Base-by-base conservation (phyloP, 2,113 vertebrate genomes). In the Eretmochelys imbricata region DNA sequence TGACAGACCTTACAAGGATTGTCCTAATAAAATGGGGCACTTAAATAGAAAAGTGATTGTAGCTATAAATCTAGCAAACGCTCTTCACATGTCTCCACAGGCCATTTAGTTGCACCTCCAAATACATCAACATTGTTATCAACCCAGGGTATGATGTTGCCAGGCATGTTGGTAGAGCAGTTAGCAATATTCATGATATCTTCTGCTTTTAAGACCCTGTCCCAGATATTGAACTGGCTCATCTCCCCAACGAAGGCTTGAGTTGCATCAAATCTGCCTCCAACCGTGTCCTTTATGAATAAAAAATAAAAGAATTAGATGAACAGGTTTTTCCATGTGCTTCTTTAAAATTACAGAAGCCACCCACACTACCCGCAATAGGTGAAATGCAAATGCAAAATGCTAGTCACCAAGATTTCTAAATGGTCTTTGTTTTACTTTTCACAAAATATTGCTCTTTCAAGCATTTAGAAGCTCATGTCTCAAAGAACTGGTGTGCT, bases 171-270 rank as follows among this genome's bases (percentile, higher is more conserved):
- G 10, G 98, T 98, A 2, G 99, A 99, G 97, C 99, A 99, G 98
- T 99, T 99, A 92, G 99, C 99, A 79, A 99, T 99, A 94, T 98
- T 99, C 96, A 98, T 96, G 93, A 99, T 99, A 96, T 99, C 99
- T 85, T 99, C 98, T 0, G 99, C 98, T 14, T 99, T 99, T 55
- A 99, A 98, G 48, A 99, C 99, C 48, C 99, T 98, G 98, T 99
- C 99, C 99, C 99, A 99, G 98, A 99, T 99, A 98, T 99, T 99
- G 98, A 99, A 99, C 97, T 99, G 99, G 98, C 99, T 99, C 97
- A 99, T 98, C 97, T 99, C 99, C 48, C 99, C 99, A 29, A 99
- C 99, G 1, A 99, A 99, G 11, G 99, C 99, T 98, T 99, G 99
- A 3, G 99, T 99, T 88, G 99, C 99, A 53, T 99, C 99, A 6